These are phyloP conservation scores for Agrotis segetum DNA, from an alignment of 2,888 invertebrate genomes.

Conservation along the genomic window DNA sequence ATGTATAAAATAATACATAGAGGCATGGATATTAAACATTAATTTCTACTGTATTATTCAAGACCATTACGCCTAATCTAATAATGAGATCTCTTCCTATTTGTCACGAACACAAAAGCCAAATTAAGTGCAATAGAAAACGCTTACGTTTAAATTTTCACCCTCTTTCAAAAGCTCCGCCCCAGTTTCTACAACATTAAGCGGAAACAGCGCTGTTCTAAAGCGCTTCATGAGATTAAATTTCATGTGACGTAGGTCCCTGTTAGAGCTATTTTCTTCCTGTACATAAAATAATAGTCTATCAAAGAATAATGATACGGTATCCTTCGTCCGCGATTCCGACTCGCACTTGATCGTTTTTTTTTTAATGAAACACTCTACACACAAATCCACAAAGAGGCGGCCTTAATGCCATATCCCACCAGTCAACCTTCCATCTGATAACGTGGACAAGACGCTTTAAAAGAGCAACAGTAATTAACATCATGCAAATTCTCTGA, in stretches of 20 bases:
- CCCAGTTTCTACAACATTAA: constrained; percentile 21
- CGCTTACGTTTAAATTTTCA: constrained; percentile 22
- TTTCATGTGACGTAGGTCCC: constrained; percentile 1
- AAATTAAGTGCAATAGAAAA: constrained; percentile 31
- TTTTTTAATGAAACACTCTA: neutral
- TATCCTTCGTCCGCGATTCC: too few species aligned
- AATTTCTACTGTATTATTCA: constrained; percentile 1
- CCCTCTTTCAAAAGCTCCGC: constrained; percentile 14
- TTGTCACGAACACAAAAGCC: constrained; percentile 18
- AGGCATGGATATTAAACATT: neutral
- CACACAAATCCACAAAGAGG: neutral
- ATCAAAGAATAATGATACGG: neutral
- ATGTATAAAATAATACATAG: too few species aligned
- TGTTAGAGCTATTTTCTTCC: constrained; percentile 2
- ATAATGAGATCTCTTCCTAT: constrained; percentile 29
- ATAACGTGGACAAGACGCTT: neutral
- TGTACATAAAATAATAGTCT: neutral
- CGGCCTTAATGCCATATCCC: neutral
- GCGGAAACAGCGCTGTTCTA: constrained; percentile 19
- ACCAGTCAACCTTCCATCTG: neutral
- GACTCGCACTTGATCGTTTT: too few species aligned
- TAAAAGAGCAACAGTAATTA: constrained; percentile 33
- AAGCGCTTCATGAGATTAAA: constrained; percentile 17
- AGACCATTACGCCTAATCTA: constrained; percentile 4
- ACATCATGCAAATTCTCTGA: constrained; percentile 47